phyloP scores from a whole-genome alignment of 2,888 invertebrate genomes.

The Tetragonula carbonaria region DNA sequence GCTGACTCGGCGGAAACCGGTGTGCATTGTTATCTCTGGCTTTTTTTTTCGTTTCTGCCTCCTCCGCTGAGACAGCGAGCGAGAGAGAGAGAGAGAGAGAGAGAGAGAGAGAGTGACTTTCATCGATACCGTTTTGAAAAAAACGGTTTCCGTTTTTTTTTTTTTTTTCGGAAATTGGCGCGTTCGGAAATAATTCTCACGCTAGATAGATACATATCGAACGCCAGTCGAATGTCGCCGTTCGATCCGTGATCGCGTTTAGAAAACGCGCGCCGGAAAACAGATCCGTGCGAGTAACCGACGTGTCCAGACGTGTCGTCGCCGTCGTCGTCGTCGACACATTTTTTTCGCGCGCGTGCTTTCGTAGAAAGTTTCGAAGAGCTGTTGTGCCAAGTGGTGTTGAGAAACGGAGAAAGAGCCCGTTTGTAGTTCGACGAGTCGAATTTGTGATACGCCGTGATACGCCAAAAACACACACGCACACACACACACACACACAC shows the following conservation, averaged over 20 bases:
- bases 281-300: not conserved
- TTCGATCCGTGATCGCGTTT: conserved; percentile 36
- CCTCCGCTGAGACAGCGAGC: too few species aligned
- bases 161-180: not conserved
- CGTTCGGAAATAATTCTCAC: not conserved
- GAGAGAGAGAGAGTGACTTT: conserved; percentile 3
- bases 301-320: not conserved
- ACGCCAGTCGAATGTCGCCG: conserved; percentile 44
- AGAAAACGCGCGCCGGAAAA: not conserved
- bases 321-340: not conserved
- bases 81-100: not conserved
- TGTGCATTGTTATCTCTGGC: conserved; percentile 35
- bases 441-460: conserved; percentile 37
- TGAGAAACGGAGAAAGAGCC: conserved; percentile 14
- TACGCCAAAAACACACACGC: not conserved
- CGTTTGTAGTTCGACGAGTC: conserved; percentile 21
- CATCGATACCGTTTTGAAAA: conserved; percentile 23
- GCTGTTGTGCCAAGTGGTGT: conserved; percentile 54
- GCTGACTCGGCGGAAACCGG: conserved; percentile 41
- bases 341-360: conserved; percentile 48
- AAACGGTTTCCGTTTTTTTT: too few species aligned
- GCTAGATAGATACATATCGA: conserved; percentile 16
- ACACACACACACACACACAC: too few species aligned
- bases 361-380: conserved; percentile 51
- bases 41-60: conserved; percentile 1